phyloP scores from a whole-genome alignment of 2,888 invertebrate species.

The Dynastes tityus region DNA sequence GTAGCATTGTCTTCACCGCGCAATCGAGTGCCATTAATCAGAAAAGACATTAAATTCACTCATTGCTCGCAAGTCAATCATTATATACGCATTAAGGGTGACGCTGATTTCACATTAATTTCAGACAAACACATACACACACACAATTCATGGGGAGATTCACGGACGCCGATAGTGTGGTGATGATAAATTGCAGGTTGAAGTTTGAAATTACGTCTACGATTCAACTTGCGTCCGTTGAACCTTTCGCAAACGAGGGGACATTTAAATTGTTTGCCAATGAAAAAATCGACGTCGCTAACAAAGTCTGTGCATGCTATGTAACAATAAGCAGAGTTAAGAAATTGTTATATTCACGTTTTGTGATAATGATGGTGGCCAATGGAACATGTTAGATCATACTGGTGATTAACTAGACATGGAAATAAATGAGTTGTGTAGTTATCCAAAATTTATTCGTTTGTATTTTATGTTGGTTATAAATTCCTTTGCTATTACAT shows the following conservation, averaged over 20 bases:
- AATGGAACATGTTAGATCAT: no score
- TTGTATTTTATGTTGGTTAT: no score
- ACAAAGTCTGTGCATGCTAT: not conserved
- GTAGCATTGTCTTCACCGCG: not conserved
- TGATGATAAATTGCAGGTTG: constrained; percentile 4
- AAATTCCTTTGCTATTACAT: no score
- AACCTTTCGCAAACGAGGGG: not conserved
- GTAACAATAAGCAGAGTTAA: not conserved
- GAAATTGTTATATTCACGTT: no score
- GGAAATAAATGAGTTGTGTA: not conserved
- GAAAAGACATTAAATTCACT: not conserved
- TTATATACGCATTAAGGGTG: constrained; percentile 10
- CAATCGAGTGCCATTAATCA: constrained; percentile 1
- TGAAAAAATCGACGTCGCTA: not conserved
- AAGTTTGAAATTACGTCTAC: not conserved
- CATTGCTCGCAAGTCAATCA: constrained; percentile 1
- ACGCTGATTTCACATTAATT: constrained; percentile 9
- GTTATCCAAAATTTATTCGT: no score
- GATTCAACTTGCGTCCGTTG: not conserved
- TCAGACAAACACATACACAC: not conserved
- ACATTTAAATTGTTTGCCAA: constrained; percentile 7
- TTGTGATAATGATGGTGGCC: no score
- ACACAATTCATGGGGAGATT: not conserved
- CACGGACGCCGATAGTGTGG: not conserved
- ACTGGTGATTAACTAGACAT: not conserved